phyloP scores from a whole-genome alignment of 1,140 invertebrate genomes.

The Sinella curviseta region DNA sequence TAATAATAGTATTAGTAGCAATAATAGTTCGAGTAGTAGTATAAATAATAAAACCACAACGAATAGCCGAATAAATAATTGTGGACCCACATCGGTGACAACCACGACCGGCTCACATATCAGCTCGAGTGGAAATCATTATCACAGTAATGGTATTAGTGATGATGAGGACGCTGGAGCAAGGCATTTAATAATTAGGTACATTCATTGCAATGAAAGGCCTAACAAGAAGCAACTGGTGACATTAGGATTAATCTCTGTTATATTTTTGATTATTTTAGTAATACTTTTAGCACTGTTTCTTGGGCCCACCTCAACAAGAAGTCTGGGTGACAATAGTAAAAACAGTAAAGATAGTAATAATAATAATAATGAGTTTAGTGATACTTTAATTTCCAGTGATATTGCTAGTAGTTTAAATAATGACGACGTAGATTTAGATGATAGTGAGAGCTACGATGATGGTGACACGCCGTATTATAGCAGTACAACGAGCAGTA shows the following conservation, averaged over 20 bases:
- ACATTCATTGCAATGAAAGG: constrained; percentile 6
- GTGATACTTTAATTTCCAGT: constrained; percentile 12
- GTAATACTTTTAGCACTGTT: not conserved
- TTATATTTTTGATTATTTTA: constrained; percentile 17
- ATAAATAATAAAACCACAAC: not conserved
- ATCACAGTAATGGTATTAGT: not conserved
- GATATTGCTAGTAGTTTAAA: constrained; percentile 23
- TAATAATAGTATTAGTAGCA: not conserved
- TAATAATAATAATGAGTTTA: not conserved
- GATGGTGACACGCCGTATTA: not conserved
- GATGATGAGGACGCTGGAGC: not conserved
- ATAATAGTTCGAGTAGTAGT: not conserved
- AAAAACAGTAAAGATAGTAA: not conserved
- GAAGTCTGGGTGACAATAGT: not conserved
- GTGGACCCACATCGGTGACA: not conserved
- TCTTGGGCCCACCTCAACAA: not conserved
- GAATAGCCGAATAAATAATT: not conserved
- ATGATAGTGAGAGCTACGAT: constrained; percentile 16
- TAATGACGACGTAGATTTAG: constrained; percentile 2
- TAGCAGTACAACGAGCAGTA: not conserved
- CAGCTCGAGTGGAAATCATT: not conserved
- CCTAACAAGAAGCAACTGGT: constrained; percentile 9
- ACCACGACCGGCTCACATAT: not conserved
- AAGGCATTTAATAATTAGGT: constrained; percentile 19
- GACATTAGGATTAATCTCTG: constrained; percentile 14